phyloP scores from a whole-genome alignment of 2,888 invertebrate genomes.

The Euzetes globulus region DNA sequence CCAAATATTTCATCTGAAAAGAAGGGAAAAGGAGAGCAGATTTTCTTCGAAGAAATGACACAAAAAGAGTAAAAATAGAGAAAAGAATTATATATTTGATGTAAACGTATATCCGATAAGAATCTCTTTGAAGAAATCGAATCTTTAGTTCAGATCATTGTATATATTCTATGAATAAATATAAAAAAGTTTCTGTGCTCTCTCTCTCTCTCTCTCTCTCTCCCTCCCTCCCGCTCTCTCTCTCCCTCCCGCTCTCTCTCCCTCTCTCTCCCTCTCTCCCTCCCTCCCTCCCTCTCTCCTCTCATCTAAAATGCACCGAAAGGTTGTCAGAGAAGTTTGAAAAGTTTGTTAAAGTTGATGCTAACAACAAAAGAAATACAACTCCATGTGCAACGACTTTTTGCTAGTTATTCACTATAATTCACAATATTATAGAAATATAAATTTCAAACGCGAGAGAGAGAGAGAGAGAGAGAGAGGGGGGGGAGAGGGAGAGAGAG shows the following conservation, averaged over 20 bases:
- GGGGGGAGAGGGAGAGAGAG: background rate
- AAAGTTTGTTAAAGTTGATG: background rate
- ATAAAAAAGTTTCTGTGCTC: background rate
- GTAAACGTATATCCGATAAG: background rate
- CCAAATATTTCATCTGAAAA: background rate
- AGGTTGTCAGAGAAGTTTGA: background rate
- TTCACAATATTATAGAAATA: background rate
- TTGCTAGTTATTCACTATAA: background rate
- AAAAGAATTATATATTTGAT: background rate
- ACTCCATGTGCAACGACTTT: background rate
- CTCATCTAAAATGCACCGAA: conserved; percentile 20
- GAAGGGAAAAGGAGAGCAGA: background rate
- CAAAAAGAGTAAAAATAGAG: background rate
- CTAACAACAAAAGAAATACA: background rate
- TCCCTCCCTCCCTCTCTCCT: background rate
- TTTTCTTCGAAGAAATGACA: background rate
- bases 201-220: too few species aligned
- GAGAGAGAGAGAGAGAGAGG: background rate
- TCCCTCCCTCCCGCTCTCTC: background rate
- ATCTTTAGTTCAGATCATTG: too few species aligned
- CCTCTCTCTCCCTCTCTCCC: background rate
- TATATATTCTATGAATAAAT: too few species aligned
- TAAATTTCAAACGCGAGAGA: background rate
- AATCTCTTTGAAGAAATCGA: too few species aligned
- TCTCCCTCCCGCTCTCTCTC: background rate